Conservation (phyloP, 2,888 invertebrate species). For the Lepidochrysops patricia region DNA sequence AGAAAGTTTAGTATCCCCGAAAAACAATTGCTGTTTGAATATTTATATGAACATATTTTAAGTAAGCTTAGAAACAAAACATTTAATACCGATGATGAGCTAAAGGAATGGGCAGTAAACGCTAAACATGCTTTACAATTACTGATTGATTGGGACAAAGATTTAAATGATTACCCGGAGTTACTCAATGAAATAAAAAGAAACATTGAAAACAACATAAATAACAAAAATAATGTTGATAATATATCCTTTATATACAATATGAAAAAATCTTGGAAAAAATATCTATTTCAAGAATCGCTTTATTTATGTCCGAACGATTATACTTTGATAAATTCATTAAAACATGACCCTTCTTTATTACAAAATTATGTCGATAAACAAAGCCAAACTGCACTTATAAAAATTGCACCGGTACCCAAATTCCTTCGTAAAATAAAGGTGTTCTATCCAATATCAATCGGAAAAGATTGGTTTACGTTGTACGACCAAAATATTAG, state of each 20-base stretch:
- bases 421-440: constrained; percentile 41
- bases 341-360: constrained; percentile 48
- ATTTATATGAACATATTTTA: constrained; percentile 31
- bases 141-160: constrained; percentile 42
- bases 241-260: constrained; percentile 40
- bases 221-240: constrained; percentile 34
- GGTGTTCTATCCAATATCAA: constrained; percentile 42
- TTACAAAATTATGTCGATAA: constrained; percentile 32
- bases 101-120: constrained; percentile 26
- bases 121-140: constrained; percentile 31
- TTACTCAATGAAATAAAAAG: constrained; percentile 39
- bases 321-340: constrained; percentile 42
- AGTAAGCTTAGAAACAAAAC: constrained; percentile 29
- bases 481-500: constrained; percentile 33
- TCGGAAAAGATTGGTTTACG: constrained; percentile 35
- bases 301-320: constrained; percentile 36
- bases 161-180: constrained; percentile 36
- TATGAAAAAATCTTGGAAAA: constrained; percentile 48
- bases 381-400: constrained; percentile 31
- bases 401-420: constrained; percentile 26
- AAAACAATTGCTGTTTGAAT: constrained; percentile 38
- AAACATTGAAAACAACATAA: constrained; percentile 33
- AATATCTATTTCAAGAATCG: constrained; percentile 46
- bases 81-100: constrained; percentile 29
- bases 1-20: constrained; percentile 33